These are phyloP conservation scores for Nibea coibor DNA, from an alignment of 2,113 vertebrate genomes.

Conservation along the genomic window DNA sequence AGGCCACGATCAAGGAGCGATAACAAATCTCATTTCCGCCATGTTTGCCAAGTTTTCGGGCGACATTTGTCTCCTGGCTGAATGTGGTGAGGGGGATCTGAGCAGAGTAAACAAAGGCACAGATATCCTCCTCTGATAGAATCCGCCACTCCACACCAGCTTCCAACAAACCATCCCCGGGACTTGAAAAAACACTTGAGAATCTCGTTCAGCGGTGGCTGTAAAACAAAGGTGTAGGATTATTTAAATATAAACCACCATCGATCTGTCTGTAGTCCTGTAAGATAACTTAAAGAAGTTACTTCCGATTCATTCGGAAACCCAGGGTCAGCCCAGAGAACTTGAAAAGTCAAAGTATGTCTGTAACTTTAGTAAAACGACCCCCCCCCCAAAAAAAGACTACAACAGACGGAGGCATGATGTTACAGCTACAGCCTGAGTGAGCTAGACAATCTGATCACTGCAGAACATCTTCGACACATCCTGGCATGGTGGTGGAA, in stretches of 20 bases:
- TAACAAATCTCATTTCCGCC: slow-evolving; percentile 76
- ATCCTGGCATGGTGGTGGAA: slow-evolving; percentile 23
- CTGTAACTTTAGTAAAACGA: not conserved
- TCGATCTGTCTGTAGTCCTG: not conserved
- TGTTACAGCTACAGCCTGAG: not conserved
- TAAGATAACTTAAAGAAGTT: not conserved
- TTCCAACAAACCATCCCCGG: slow-evolving; percentile 1
- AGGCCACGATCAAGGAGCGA: slow-evolving; percentile 45
- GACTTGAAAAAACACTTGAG: slow-evolving; percentile 30
- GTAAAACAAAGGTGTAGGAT: not conserved
- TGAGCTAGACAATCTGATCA: slow-evolving; percentile 11
- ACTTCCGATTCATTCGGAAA: not conserved
- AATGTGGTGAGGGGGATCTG: slow-evolving; percentile 50
- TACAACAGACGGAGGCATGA: not conserved
- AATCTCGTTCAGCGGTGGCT: slow-evolving; percentile 8
- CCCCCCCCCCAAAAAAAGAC: not conserved
- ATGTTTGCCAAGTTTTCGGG: slow-evolving; percentile 69
- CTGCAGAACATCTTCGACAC: slow-evolving; percentile 35
- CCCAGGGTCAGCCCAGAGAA: not conserved
- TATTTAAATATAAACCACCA: not conserved
- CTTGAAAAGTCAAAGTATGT: not conserved
- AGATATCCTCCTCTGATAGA: slow-evolving; percentile 54
- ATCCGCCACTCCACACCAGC: slow-evolving; percentile 23
- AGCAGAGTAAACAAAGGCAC: slow-evolving; percentile 64
- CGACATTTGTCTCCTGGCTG: slow-evolving; percentile 66